Base-by-base conservation (phyloP, 2,113 vertebrate species). In the Trichechus manatus region DNA sequence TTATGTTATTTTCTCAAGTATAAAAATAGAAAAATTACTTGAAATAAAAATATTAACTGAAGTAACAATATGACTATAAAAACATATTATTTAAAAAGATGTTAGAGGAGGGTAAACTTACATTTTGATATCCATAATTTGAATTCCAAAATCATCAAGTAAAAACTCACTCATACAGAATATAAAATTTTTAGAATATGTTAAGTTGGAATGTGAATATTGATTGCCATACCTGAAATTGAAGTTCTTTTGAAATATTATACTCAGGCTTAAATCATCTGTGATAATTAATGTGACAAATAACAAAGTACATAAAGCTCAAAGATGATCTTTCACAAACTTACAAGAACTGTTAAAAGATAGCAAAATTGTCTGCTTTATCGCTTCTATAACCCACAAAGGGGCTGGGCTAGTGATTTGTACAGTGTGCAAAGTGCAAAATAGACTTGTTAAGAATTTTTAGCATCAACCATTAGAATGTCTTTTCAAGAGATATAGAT, bases 91-190 rank as follows among this genome's bases (percentile, higher is more conserved):
- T 72, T 29, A 1, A 36, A 36, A 94, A 96, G 42, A 86, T 14
- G 56, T 70, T 86, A 44, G 91, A 91, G 19, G 29, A 9, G 61
- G 59, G 6, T 63, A 42, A 66, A 95, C n/a, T 66, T 93, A 36
- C 82, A 61, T 85, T 79, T 95, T 47, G 17, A 77, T 75, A n/a
- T 80, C 61, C 31, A 59, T 93, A 80, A 93, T 83, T 89, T 97
- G 50, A 93, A 79, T 47, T 89, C 61, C 79, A 44, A 6, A 87
- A 3, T 56, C 50, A 36, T 96, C 39, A 80, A 78, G 63, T 95
- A 70, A 94, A 87, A 85, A 83, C 87, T 9, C 1, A 39, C 94
- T 94, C n/a, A 31, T 96, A 53, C 29, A 70, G 39, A 93, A 47
- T 77, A 70, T 85, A 27, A 89, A 74, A 13, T 27, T 50, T 93